These are phyloP conservation scores for Rhyacichthys aspro DNA, from an alignment of 2,797 vertebrate genomes.

Conservation along the genomic window DNA sequence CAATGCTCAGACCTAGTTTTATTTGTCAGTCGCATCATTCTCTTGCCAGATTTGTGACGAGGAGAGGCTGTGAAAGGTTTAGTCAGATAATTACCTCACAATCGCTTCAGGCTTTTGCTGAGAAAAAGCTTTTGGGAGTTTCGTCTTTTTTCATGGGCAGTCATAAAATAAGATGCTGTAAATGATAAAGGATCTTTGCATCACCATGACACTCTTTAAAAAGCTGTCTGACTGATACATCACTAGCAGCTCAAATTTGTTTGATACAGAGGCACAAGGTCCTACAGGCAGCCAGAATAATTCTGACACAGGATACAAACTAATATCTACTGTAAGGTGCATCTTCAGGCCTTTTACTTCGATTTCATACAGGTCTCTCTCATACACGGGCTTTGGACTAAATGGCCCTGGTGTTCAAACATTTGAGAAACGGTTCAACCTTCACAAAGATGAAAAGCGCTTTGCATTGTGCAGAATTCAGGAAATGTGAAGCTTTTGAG, in stretches of 20 bases:
- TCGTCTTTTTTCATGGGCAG: constrained; percentile 62
- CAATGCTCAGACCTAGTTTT: constrained; percentile 59
- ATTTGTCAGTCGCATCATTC: constrained; percentile 63
- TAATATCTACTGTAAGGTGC: too few species aligned
- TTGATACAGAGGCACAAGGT: constrained; percentile 46
- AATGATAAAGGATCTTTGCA: constrained; percentile 72
- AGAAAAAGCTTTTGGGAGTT: constrained; percentile 71
- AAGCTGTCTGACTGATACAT: constrained; percentile 59
- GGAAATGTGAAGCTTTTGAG: too few species aligned
- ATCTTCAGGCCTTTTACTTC: too few species aligned
- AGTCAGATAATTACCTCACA: constrained; percentile 72
- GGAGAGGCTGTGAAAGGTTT: constrained; percentile 66
- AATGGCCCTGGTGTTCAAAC: too few species aligned
- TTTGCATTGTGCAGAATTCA: too few species aligned
- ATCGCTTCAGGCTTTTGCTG: constrained; percentile 69
- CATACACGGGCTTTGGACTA: too few species aligned
- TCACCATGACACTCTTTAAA: constrained; percentile 59
- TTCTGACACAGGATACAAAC: constrained; percentile 35
- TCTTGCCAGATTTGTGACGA: constrained; percentile 57
- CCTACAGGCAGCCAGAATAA: constrained; percentile 37
- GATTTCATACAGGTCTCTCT: too few species aligned
- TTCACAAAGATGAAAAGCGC: too few species aligned
- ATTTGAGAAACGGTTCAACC: too few species aligned
- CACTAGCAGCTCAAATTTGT: constrained; percentile 55
- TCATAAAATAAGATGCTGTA: constrained; percentile 62